Percentiles rank a stretch among this genome's conserved stretches.
phyloP scores from a whole-genome alignment of 2,113 vertebrate species.

The Gavialis gangeticus region DNA sequence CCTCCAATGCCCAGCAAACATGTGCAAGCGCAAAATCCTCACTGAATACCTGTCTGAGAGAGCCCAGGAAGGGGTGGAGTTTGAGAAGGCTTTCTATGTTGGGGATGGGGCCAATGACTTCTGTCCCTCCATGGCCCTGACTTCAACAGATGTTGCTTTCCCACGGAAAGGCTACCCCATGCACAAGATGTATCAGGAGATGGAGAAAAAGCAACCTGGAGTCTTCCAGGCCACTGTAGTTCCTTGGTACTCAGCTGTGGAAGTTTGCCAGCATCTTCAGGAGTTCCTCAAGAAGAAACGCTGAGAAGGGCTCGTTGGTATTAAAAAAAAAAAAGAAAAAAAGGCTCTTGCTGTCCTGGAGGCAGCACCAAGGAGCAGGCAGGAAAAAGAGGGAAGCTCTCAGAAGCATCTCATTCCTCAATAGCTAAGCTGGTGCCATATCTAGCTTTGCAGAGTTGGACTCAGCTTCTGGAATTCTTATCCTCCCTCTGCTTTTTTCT shows the following conservation, averaged over 20 bases:
- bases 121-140: slow-evolving; percentile 87
- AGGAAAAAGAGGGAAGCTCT: not conserved
- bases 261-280: slow-evolving; percentile 87
- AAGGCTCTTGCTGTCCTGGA: rapidly evolving
- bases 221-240: slow-evolving; percentile 88
- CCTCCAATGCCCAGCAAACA: slow-evolving; percentile 90
- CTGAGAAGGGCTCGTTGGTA: slow-evolving; percentile 45
- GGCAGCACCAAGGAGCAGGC: not conserved
- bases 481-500: not conserved
- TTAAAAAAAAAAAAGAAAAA: not conserved
- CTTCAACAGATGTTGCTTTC: slow-evolving; percentile 87
- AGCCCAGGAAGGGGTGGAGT: slow-evolving; percentile 85
- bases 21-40: slow-evolving; percentile 94
- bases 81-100: slow-evolving; percentile 91
- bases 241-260: slow-evolving; percentile 89
- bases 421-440: not conserved
- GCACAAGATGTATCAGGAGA: slow-evolving; percentile 90
- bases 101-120: slow-evolving; percentile 98
- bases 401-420: rapidly evolving
- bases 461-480: not conserved
- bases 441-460: not conserved
- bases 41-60: slow-evolving; percentile 87
- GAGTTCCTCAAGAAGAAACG: slow-evolving; percentile 80
- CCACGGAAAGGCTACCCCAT: slow-evolving; percentile 91
- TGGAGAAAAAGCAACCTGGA: slow-evolving; percentile 84